These are phyloP conservation scores for Perizoma flavofasciatum DNA, from an alignment of 2,888 invertebrate species.

Conservation along the genomic window DNA sequence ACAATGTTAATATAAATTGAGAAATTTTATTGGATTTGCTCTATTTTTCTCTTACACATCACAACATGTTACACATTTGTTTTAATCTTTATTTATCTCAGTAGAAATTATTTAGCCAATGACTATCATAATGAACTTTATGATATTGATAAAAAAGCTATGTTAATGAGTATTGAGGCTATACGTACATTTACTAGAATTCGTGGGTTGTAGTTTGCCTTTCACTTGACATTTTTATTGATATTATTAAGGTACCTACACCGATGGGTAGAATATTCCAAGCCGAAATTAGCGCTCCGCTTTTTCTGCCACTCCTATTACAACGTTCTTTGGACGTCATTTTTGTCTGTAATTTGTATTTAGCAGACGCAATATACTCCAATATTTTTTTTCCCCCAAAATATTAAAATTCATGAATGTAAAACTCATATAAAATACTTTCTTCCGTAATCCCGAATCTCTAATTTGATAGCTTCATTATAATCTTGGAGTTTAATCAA, in stretches of 20 bases:
- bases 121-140: slow-evolving; percentile 46
- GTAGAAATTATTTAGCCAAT: no score
- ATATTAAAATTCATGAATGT: slow-evolving; percentile 26
- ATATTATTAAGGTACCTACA: background rate
- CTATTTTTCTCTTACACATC: no score
- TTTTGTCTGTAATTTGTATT: no score
- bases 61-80: no score
- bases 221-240: slow-evolving; percentile 66
- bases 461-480: slow-evolving; percentile 2
- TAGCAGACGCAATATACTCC: background rate
- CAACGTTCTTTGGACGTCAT: no score
- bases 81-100: no score
- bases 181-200: slow-evolving; percentile 46
- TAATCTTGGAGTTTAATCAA: slow-evolving; percentile 30
- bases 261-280: no score
- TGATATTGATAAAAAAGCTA: slow-evolving; percentile 51
- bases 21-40: background rate
- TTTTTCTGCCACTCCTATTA: no score
- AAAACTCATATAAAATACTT: no score
- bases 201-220: slow-evolving; percentile 71
- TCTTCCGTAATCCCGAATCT: background rate
- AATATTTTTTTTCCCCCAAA: background rate
- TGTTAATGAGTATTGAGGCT: slow-evolving; percentile 41
- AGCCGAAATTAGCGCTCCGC: no score
- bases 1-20: slow-evolving; percentile 6